Conservation (phyloP, 2,888 invertebrate species). For the Machimus atricapillus region DNA sequence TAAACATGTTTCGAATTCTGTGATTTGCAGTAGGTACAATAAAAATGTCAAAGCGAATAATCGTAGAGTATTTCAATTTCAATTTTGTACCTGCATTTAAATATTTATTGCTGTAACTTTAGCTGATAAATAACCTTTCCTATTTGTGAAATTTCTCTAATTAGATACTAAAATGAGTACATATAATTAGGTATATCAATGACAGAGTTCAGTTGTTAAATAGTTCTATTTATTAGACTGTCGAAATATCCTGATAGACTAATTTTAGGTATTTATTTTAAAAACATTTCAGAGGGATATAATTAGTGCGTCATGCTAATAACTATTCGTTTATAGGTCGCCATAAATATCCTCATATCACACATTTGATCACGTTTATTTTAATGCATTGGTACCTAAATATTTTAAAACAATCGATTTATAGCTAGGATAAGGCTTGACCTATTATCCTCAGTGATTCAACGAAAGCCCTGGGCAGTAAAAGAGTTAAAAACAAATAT, state of each 20-base stretch:
- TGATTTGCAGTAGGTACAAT: no score
- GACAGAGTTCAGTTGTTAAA: neutral
- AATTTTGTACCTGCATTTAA: no score
- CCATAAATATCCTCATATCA: neutral
- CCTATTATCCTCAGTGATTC: neutral
- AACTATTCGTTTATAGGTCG: neutral
- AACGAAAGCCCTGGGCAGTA: neutral
- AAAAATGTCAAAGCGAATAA: no score
- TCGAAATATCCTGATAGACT: neutral
- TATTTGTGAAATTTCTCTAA: no score
- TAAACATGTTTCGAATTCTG: no score
- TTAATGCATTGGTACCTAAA: neutral
- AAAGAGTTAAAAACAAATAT: neutral
- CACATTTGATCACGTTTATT: neutral
- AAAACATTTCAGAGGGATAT: neutral
- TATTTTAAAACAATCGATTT: neutral
- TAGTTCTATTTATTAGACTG: neutral
- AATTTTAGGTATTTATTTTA: neutral
- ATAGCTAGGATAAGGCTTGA: neutral
- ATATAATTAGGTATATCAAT: no score
- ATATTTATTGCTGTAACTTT: no score
- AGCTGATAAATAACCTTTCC: no score
- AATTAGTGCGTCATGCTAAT: neutral
- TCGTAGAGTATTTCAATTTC: no score
- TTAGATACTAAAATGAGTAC: no score